Evolutionary conservation across 2,113 vertebrate genomes (phyloP), one percentile per base, ranked within the genome.

Genomic region (Thymallus thymallus): DNA sequence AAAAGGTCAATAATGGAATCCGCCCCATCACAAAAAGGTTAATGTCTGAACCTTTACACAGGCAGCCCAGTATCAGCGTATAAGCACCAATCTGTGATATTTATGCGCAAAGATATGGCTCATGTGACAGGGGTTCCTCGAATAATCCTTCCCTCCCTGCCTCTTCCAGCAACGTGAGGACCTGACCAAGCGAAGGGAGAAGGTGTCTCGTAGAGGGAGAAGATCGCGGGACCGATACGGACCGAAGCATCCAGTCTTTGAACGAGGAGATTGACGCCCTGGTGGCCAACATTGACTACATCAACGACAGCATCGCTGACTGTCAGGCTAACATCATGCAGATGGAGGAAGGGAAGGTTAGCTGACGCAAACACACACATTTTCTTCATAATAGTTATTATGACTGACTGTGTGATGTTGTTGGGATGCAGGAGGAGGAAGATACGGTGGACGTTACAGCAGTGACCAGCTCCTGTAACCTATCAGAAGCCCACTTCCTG

Each of bases 241-340:
- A 98, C 61, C 95, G 94, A 85, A 93, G 87, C n/a, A 83, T 96
- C 76, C 86, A 88, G 20, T 94, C 92, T 56, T 90, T 98, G 73
- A 95, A 83, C n/a, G 98, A 99, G 83, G 98, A 99, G 88, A 90
- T 96, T 81, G 98, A 99, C 82, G 97, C 97, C 0, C 91, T 99
- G 76, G 89, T 89, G 0, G 97, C 97, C 85, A 98, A 98, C 90
- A 95, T 98, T 0, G 97, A 98, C 88, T 99, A 98, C 75, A 95
- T 99, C 89, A 98, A 96, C 0, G 96, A 98, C 88, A 95, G 94
- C 91, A 98, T 98, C 68, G 94, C 95, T 0, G 97, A 98, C 83
- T 98, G 96, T 83, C 97, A 99, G 88, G 97, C 96, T 79, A 98
- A 95, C 86, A 98, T 99, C 78, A 94, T 99, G 95, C 97, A 98